Evolutionary conservation across 1,140 invertebrate genomes (phyloP).

Genomic region (Venustaconcha ellipsiformis): DNA sequence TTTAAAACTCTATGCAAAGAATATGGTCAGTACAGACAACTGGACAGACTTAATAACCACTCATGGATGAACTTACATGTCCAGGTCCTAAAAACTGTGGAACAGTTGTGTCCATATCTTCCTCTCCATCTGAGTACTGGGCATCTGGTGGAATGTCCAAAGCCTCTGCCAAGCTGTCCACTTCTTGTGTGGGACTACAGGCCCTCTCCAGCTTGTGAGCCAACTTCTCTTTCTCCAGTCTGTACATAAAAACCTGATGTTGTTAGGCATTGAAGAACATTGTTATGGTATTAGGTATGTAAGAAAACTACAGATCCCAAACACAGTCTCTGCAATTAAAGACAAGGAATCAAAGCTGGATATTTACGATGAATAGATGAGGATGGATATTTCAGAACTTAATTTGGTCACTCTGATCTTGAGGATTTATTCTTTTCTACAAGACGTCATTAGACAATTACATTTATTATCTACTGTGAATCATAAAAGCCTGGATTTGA

Average conservation of each 20-base stretch:
- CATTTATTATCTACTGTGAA: no score
- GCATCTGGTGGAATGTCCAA: constrained; percentile 10
- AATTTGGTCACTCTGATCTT: no score
- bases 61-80: background rate
- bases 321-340: background rate
- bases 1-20: no score
- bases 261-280: background rate
- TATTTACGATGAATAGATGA: no score
- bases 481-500: no score
- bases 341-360: background rate
- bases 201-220: constrained; percentile 46
- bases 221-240: constrained; percentile 49
- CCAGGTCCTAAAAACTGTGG: constrained; percentile 3
- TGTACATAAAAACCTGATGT: constrained; percentile 10
- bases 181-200: constrained; percentile 43
- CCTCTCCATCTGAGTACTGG: constrained; percentile 20
- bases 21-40: no score
- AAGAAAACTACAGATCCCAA: background rate
- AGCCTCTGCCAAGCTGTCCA: constrained; percentile 11
- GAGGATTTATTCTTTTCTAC: no score
- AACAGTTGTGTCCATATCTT: background rate
- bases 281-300: background rate
- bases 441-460: no score
- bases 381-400: no score
- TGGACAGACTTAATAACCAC: no score